A percentile compares a stretch with the other conserved stretches of the same genome.
Evolutionary conservation across 2,888 invertebrate species (phyloP).

Genomic region (Rhorus exstirpatorius): DNA sequence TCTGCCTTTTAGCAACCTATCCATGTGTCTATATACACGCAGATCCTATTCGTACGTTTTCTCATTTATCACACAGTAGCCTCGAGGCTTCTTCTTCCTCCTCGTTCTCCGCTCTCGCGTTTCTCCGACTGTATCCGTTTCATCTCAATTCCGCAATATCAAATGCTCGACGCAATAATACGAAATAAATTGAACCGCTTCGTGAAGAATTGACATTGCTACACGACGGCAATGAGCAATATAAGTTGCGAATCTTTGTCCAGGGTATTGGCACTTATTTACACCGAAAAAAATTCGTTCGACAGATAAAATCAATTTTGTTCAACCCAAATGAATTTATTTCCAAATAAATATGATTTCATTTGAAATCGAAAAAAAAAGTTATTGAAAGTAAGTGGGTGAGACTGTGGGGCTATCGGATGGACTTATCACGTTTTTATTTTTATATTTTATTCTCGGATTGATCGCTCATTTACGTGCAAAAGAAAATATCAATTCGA

Average conservation of each 20-base stretch:
- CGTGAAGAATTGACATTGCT: slow-evolving; percentile 12
- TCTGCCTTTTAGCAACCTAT: neutral
- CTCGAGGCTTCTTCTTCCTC: slow-evolving; percentile 21
- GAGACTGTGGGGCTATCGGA: too few relatives aligned
- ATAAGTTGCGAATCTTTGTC: neutral
- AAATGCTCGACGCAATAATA: slow-evolving; percentile 35
- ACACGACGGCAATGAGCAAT: neutral
- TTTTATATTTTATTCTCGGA: too few relatives aligned
- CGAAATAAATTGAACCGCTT: slow-evolving; percentile 21
- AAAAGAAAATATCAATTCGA: too few relatives aligned
- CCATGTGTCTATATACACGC: slow-evolving; percentile 9
- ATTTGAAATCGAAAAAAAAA: too few relatives aligned
- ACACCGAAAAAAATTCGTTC: neutral
- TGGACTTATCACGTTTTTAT: too few relatives aligned
- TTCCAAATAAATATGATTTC: too few relatives aligned
- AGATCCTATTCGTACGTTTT: slow-evolving; percentile 25
- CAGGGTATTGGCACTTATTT: neutral
- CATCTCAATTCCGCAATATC: slow-evolving; percentile 40
- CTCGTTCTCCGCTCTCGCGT: neutral
- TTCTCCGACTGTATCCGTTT: slow-evolving; percentile 6
- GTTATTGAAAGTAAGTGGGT: too few relatives aligned
- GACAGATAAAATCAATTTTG: neutral
- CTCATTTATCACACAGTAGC: slow-evolving; percentile 33
- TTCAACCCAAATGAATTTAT: too few relatives aligned
- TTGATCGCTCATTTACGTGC: too few relatives aligned